phyloP scores from a whole-genome alignment of 2,113 vertebrate species.

The Urocitellus parryii region DNA sequence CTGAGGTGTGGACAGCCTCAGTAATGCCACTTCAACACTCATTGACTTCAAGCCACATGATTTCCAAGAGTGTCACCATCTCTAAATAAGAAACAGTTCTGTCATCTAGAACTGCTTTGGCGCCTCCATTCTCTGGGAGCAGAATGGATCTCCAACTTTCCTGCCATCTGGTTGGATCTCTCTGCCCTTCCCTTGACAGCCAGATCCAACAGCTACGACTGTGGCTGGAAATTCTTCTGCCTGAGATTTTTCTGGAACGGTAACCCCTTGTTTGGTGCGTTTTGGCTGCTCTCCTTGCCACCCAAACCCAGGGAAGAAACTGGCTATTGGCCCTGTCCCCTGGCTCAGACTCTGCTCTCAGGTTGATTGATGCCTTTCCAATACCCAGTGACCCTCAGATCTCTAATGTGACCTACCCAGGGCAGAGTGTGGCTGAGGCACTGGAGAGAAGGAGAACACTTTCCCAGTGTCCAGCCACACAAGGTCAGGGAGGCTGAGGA shows the following conservation, averaged over 20 bases:
- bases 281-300: constrained; percentile 90
- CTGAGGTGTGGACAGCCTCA: neutral
- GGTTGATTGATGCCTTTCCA: neutral
- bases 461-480: neutral
- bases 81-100: neutral
- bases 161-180: constrained; percentile 89
- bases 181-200: constrained; percentile 88
- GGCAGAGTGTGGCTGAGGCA: neutral
- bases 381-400: neutral
- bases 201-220: constrained; percentile 90
- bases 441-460: neutral
- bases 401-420: neutral
- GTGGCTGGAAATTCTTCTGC: constrained; percentile 92
- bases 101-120: neutral
- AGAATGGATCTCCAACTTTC: constrained; percentile 88
- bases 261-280: constrained; percentile 92
- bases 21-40: constrained; percentile 54
- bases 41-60: constrained; percentile 83
- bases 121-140: neutral
- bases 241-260: constrained; percentile 95
- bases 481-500: neutral
- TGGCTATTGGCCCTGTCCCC: constrained; percentile 86
- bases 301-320: constrained; percentile 92
- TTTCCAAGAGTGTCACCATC: neutral
- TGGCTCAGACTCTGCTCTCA: neutral